Base-by-base conservation (phyloP, 2,797 vertebrate genomes). In the Phyllotis vaccarum region DNA sequence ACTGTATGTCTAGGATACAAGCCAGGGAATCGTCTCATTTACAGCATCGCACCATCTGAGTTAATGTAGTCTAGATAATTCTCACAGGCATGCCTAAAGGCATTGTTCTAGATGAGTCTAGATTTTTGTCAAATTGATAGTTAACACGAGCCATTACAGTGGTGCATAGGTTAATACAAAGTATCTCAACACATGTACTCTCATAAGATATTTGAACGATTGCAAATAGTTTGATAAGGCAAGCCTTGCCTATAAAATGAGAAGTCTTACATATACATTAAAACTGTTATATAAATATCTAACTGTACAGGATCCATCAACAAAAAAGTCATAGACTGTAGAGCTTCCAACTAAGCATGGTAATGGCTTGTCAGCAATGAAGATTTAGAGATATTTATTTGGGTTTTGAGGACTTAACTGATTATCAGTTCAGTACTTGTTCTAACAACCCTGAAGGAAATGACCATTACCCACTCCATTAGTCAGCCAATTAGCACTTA, bases 371-470 rank as follows among this genome's bases (percentile, higher is more conserved):
- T 66, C 2, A 27, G 62, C 80, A 17, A 86, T 31, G 58, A 87
- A 90, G 29, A 92, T 76, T 72, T 68, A 82, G 34, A 90, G 72
- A 40, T 68, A 43, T 6, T 21, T 78, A 52, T 62, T 85, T 95
- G 29, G 31, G 3, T 31, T 22, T 76, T 72, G 89, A 31, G 2
- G 5, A n/a, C 34, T n/a, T n/a, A 80, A 43, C 1, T 81, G 22
- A 79, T 9, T 0, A 11, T 12, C 49, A 49, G 64, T 58, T 96
- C 27, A 85, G 89, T 66, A 46, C 3, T 66, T 83, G 2, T 1
- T 54, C 21, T 80, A 31, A 54, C 2, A 82, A 6, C 1, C 54
- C 54, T 17, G 22, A 7, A 74, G n/a, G 5, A 86, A 93, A 85
- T 8, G 70, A n/a, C 3, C 17, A 86, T 4, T 88, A 89, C n/a